Base-by-base conservation (phyloP, 1,140 invertebrate genomes). In the Medauroidea extradentata region DNA sequence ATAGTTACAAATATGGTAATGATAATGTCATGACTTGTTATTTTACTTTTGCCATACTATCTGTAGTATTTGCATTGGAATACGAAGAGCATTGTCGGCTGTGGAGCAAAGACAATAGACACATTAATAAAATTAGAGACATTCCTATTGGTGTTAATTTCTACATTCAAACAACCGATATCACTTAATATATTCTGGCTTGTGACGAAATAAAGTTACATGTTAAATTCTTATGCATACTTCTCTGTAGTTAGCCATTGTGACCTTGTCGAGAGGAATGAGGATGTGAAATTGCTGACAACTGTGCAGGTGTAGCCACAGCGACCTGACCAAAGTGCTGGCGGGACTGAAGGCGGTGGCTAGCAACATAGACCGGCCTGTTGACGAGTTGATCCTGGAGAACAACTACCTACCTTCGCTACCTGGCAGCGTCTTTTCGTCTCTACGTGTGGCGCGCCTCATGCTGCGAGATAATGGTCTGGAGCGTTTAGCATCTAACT, bases 371-470 rank as follows among this genome's bases (percentile, higher is more conserved):
- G 81, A 79, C 50, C 82, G 81, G 41, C 83, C 87, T 19, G 67
- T 93, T 56, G 91, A 92, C 69, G 91, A 93, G 68, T 67, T 93
- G 42, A 91, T 93, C 46, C 77, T 93, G 59, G 91, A 93, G 75
- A 91, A 91, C 65, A 93, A 93, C 71, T 87, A 89, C 64, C 71
- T 93, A 41, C 89, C 89, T 1, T 87, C 90, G 3, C 64, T 93
- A 16, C 89, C 90, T 3, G 90, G 89, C 16, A 83, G 85, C 63
- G 82, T 87, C 18, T 92, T 93, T 69, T 82, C 85, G 42, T 83
- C 83, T 61, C 70, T 92, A 18, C 83, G 85, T 67, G 85, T 91
- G 14, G 72, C 88, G n/a, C 78, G 90, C 34, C 68, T 93, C 14
- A 91, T 93, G 87, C 67, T 94, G 49, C 78, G 90, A 2, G 85